These are phyloP conservation scores for Takifugu ocellatus DNA, from an alignment of 2,797 vertebrate genomes.

Conservation along the genomic window DNA sequence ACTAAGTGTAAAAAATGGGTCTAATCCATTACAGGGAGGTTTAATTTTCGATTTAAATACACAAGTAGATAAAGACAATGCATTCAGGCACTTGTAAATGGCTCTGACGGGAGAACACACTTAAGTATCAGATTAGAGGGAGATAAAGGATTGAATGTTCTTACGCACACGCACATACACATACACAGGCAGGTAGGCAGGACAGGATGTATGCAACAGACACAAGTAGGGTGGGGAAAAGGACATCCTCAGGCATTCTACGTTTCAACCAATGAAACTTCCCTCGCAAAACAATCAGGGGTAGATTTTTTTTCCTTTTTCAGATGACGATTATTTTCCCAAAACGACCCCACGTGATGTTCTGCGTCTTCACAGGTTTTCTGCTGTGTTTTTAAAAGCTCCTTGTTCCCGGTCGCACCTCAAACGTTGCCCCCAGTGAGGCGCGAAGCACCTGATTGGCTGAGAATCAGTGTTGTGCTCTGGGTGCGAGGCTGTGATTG, in stretches of 20 bases:
- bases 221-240: slow-evolving; percentile 47
- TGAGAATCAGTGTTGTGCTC: slow-evolving; percentile 77
- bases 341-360: slow-evolving; percentile 20
- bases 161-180: slow-evolving; percentile 14
- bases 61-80: slow-evolving; percentile 81
- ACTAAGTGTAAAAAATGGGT: slow-evolving; percentile 82
- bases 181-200: slow-evolving; percentile 18
- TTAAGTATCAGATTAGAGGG: slow-evolving; percentile 68
- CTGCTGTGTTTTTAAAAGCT: slow-evolving; percentile 12
- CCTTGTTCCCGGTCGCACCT: slow-evolving; percentile 27
- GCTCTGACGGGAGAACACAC: slow-evolving; percentile 81
- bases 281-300: slow-evolving; percentile 63
- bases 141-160: slow-evolving; percentile 76
- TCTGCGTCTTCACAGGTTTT: slow-evolving; percentile 17
- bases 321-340: slow-evolving; percentile 20
- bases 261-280: slow-evolving; percentile 61
- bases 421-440: slow-evolving; percentile 9
- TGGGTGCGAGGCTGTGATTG: slow-evolving; percentile 17
- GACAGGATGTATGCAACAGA: slow-evolving; percentile 21
- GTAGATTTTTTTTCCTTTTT: slow-evolving; percentile 48
- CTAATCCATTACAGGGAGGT: slow-evolving; percentile 86
- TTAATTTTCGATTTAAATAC: slow-evolving; percentile 75
- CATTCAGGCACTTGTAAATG: slow-evolving; percentile 91
- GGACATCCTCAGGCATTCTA: slow-evolving; percentile 66
- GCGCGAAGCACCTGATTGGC: slow-evolving; percentile 14